These are phyloP conservation scores for Automeris io DNA, from an alignment of 2,888 invertebrate species.

Conservation along the genomic window DNA sequence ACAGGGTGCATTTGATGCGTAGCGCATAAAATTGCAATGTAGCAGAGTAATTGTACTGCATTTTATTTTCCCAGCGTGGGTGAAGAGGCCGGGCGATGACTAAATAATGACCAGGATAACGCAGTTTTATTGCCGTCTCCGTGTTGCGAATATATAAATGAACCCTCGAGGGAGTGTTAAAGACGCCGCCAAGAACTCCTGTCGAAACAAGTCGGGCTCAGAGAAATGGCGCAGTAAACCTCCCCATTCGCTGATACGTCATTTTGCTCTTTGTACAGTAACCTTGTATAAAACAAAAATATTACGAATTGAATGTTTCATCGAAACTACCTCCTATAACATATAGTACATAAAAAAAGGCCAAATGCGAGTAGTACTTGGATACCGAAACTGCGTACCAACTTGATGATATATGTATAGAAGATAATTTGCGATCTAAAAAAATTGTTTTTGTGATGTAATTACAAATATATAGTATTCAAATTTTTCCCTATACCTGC, in stretches of 20 bases:
- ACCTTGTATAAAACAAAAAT: constrained; percentile 48
- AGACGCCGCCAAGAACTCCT: constrained; percentile 70
- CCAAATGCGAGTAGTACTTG: no score
- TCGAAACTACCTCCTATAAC: background rate
- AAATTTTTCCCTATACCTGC: no score
- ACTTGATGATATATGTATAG: no score
- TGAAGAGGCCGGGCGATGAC: constrained; percentile 65
- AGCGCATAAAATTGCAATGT: constrained; percentile 45
- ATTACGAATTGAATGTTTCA: constrained; percentile 29
- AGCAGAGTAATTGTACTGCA: constrained; percentile 57
- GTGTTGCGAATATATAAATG: constrained; percentile 76
- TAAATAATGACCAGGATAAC: constrained; percentile 76
- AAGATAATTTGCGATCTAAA: no score
- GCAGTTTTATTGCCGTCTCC: constrained; percentile 73
- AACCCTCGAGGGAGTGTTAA: constrained; percentile 74
- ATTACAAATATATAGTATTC: no score
- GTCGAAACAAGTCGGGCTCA: constrained; percentile 69
- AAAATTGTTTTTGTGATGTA: no score
- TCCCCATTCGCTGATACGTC: constrained; percentile 64
- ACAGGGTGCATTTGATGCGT: constrained; percentile 4
- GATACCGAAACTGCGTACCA: no score
- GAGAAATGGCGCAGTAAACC: constrained; percentile 70
- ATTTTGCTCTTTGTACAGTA: constrained; percentile 54
- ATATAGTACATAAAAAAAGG: no score
- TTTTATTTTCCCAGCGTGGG: constrained; percentile 55